A percentile compares a stretch with the other conserved stretches of the same genome.
Conservation (phyloP, 2,888 invertebrate genomes). For the Tribolium freemani region DNA sequence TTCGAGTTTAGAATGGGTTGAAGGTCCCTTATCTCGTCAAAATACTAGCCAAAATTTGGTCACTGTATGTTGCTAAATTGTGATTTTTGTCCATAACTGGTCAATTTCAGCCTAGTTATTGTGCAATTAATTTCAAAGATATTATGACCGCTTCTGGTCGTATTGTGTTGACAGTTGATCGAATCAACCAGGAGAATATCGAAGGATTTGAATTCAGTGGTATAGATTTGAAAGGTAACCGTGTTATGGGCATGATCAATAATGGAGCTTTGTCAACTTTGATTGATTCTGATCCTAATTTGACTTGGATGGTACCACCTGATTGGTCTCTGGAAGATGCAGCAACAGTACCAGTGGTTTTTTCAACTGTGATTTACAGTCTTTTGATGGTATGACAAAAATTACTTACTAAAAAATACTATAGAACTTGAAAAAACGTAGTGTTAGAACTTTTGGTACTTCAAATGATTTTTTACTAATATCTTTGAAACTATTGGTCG, state of each 20-base stretch:
- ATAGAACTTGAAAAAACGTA: too few species aligned
- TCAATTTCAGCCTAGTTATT: slow-evolving; percentile 69
- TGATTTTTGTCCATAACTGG: too few species aligned
- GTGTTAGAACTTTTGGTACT: too few species aligned
- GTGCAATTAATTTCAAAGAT: slow-evolving; percentile 93
- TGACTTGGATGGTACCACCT: slow-evolving; percentile 71
- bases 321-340: slow-evolving; percentile 73
- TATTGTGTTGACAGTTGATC: slow-evolving; percentile 78
- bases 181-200: slow-evolving; percentile 76
- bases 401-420: too few species aligned
- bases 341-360: slow-evolving; percentile 75
- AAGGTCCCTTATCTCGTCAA: slow-evolving; percentile 68
- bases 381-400: slow-evolving; percentile 50
- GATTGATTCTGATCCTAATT: slow-evolving; percentile 67
- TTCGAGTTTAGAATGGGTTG: slow-evolving; percentile 83
- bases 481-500: too few species aligned
- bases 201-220: slow-evolving; percentile 81
- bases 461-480: too few species aligned
- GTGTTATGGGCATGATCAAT: slow-evolving; percentile 68
- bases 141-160: slow-evolving; percentile 94
- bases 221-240: slow-evolving; percentile 49
- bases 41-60: too few species aligned
- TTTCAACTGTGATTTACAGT: slow-evolving; percentile 67
- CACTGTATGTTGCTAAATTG: too few species aligned
- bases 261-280: slow-evolving; percentile 72